These are phyloP conservation scores for Crotalus horridus DNA, from an alignment of 2,113 vertebrate genomes.

Conservation along the genomic window DNA sequence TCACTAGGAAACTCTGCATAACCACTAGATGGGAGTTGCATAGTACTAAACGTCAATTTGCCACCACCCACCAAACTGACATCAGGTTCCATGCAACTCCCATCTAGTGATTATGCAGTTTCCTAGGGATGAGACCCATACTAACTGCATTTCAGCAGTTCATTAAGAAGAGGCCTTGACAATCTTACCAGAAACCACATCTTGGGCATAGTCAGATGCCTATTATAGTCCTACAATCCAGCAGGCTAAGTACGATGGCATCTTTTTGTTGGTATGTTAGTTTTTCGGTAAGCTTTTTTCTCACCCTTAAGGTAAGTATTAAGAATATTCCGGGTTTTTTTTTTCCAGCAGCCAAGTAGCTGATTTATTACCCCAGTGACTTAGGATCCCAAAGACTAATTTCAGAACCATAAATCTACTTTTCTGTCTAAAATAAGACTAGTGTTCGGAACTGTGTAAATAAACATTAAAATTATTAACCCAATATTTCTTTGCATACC, in stretches of 20 bases:
- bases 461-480: neutral
- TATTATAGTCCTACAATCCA: neutral
- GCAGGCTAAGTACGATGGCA: neutral
- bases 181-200: neutral
- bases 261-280: neutral
- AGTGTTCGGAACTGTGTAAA: slow-evolving; percentile 45
- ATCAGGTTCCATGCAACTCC: neutral
- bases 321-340: neutral
- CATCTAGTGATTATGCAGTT: neutral
- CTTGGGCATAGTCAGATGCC: neutral
- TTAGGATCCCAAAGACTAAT: slow-evolving; percentile 50
- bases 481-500: slow-evolving; percentile 19
- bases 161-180: neutral
- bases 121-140: neutral
- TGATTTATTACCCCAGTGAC: neutral
- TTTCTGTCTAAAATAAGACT: slow-evolving; percentile 29
- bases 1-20: neutral
- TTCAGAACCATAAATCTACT: slow-evolving; percentile 43
- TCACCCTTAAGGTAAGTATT: neutral
- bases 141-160: neutral
- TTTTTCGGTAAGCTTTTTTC: neutral
- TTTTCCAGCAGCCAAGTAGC: neutral
- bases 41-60: neutral
- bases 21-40: neutral
- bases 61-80: neutral